These are phyloP conservation scores for Bubo scandiacus DNA, from an alignment of 2,113 vertebrate genomes.

Conservation along the genomic window DNA sequence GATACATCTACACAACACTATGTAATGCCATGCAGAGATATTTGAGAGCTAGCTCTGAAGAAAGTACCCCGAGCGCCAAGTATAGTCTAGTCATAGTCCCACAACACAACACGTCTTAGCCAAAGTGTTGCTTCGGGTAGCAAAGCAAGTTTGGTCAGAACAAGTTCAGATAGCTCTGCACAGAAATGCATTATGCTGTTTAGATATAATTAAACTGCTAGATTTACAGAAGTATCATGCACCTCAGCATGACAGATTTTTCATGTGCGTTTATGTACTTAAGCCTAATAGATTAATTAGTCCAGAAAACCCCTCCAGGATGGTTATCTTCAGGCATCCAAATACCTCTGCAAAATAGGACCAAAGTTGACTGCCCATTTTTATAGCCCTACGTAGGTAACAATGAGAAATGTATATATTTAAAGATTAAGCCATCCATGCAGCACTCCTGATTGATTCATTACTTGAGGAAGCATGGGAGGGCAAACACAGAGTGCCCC, in stretches of 20 bases:
- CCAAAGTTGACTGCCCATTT: not conserved
- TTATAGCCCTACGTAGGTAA: not conserved
- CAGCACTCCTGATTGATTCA: constrained; percentile 40
- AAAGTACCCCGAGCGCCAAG: not conserved
- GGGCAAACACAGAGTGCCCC: not conserved
- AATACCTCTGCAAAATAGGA: not conserved
- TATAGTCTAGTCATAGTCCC: not conserved
- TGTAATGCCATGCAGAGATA: not conserved
- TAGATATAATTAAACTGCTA: not conserved
- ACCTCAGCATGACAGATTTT: not conserved
- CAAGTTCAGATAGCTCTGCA: not conserved
- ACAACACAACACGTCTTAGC: not conserved
- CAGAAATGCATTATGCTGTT: not conserved
- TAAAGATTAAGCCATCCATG: not conserved
- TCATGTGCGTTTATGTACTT: accelerated
- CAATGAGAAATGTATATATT: not conserved
- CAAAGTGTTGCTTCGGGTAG: not conserved
- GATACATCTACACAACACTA: not conserved
- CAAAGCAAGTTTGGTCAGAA: not conserved
- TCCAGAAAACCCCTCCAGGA: not conserved
- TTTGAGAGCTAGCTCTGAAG: not conserved
- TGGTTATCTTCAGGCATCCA: too few relatives aligned
- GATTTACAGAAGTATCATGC: not conserved
- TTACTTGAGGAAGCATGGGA: not conserved
- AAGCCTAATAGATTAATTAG: not conserved